phyloP scores from a whole-genome alignment of 2,113 vertebrate genomes.

The Odocoileus hemionus region DNA sequence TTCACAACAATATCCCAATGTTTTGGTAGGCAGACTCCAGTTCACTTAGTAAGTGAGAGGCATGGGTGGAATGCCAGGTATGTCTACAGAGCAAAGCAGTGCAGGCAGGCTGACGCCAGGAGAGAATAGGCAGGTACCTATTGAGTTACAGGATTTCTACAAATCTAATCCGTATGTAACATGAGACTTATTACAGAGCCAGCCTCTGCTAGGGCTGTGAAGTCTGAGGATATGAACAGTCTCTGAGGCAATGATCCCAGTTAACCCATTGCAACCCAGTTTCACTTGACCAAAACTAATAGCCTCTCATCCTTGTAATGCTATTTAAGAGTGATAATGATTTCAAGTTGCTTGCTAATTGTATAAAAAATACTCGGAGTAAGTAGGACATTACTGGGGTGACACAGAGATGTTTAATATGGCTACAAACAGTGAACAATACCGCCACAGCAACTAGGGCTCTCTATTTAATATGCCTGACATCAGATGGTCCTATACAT shows the following conservation, averaged over 20 bases:
- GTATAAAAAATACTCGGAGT: neutral
- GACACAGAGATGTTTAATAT: conserved; percentile 64
- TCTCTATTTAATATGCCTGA: conserved; percentile 42
- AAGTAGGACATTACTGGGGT: conserved; percentile 33
- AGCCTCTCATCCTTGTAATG: conserved; percentile 63
- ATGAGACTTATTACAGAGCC: conserved; percentile 88
- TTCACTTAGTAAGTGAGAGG: conserved; percentile 86
- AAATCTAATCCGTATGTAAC: conserved; percentile 91
- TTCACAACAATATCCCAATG: conserved; percentile 85
- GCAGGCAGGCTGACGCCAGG: conserved; percentile 90
- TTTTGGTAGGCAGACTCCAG: conserved; percentile 86
- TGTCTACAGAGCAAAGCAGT: conserved; percentile 85
- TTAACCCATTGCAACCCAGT: conserved; percentile 82
- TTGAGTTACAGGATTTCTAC: conserved; percentile 92
- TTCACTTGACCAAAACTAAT: conserved; percentile 69
- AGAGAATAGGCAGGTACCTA: conserved; percentile 90
- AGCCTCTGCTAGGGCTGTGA: conserved; percentile 82
- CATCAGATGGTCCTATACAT: conserved; percentile 38
- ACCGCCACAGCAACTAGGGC: neutral
- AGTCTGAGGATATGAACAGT: conserved; percentile 79
- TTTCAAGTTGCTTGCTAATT: conserved; percentile 67
- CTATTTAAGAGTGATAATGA: conserved; percentile 44
- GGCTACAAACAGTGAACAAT: neutral
- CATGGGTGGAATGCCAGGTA: conserved; percentile 91
- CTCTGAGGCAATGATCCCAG: conserved; percentile 77